Percentiles rank a stretch among this genome's conserved stretches.
Evolutionary conservation across 2,888 invertebrate species (phyloP).

Genomic region (Achlya flavicornis): DNA sequence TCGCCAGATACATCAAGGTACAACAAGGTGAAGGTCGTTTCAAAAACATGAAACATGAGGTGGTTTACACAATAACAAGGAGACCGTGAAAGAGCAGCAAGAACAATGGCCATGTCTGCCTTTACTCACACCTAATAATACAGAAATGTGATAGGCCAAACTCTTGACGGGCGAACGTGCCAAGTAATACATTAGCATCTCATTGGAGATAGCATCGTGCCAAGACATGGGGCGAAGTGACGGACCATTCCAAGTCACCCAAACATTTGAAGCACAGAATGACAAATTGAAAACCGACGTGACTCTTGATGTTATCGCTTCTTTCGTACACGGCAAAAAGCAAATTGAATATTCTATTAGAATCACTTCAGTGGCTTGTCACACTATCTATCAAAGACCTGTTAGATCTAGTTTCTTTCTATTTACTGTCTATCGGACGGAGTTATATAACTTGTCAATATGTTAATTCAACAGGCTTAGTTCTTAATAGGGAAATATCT

Average conservation of each 20-base stretch:
- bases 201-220: constrained; percentile 68
- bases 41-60: constrained; percentile 37
- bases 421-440: constrained; percentile 29
- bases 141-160: constrained; percentile 66
- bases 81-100: constrained; percentile 43
- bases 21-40: constrained; percentile 48
- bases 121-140: constrained; percentile 59
- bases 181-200: constrained; percentile 80
- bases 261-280: constrained; percentile 41
- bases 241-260: constrained; percentile 38
- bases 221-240: constrained; percentile 54
- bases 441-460: constrained; percentile 33
- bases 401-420: constrained; percentile 42
- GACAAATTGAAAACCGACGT: constrained; percentile 46
- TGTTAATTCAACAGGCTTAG: constrained; percentile 33
- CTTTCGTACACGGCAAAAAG: constrained; percentile 22
- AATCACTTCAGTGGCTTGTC: constrained; percentile 28
- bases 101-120: constrained; percentile 47
- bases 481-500: constrained; percentile 35
- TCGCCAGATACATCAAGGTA: constrained; percentile 50
- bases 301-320: constrained; percentile 37
- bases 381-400: constrained; percentile 44
- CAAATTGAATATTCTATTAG: constrained; percentile 27
- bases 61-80: constrained; percentile 47
- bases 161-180: constrained; percentile 61